Base-by-base conservation (phyloP, 2,888 invertebrate species). In the Heterodera filipjevi region DNA sequence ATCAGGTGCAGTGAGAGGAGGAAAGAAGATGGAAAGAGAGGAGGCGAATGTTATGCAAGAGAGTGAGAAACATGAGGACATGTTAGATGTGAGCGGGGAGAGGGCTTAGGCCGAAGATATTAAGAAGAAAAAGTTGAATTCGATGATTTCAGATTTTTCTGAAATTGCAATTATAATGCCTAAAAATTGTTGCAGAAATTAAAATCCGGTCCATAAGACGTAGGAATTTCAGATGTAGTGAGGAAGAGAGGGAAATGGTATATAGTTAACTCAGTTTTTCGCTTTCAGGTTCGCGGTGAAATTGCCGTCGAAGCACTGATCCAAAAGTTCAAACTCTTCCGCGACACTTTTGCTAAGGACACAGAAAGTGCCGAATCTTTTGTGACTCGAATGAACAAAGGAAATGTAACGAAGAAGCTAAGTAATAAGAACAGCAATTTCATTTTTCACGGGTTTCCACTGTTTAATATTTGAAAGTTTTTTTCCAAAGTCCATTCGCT, bases 251-350 rank as follows among this genome's bases (percentile, higher is more conserved):
- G n/a, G n/a, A n/a, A n/a, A n/a, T n/a, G n/a, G n/a, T n/a, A n/a
- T n/a, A n/a, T n/a, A n/a, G n/a, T n/a, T n/a, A n/a, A 27, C 3
- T 35, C 27, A 12, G 12, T 32, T 74, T n/a, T 68, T 16, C 73
- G 12, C 8, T 10, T 77, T 83, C 19, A 87, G 87, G 84, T 86
- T 16, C 87, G 83, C 89, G 99, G 98, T 0, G 98, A 99, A 91
- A 93, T 95, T 87, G 92, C 93, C 0, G 91, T 96, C n/a, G 92
- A 92, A 0, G 93, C 93, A 19, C 92, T 98, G 71, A 92, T 96
- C 19, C 92, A 92, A 19, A 94, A 95, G 89, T 93, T 99, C 89
- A 80, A 82, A 39, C 81, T 83, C 27, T 88, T 88, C 81, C 81
- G 82, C 14, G 85, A 85, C 68, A 85, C 87, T 53, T 86, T 85